Conservation (phyloP, 2,113 vertebrate genomes). For the Sapayoa aenigma region DNA sequence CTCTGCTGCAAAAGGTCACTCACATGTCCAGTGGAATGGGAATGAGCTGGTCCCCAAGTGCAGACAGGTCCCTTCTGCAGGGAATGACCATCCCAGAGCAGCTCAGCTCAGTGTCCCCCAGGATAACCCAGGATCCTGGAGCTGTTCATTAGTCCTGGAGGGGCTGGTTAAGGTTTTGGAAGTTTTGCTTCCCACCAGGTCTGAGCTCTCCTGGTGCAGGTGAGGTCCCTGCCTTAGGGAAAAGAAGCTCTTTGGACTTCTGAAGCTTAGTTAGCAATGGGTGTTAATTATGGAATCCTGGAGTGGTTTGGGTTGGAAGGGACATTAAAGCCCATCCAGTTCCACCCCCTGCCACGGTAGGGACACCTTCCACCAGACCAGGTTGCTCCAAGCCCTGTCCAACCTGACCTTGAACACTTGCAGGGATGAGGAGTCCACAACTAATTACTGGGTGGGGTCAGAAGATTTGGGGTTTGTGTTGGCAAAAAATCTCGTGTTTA, state of each 20-base stretch:
- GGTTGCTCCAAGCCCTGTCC: background rate
- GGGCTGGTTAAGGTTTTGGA: accelerated
- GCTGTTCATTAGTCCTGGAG: background rate
- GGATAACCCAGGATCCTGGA: background rate
- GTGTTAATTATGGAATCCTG: background rate
- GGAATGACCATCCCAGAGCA: background rate
- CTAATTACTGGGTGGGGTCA: background rate
- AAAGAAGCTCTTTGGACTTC: background rate
- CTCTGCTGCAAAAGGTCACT: background rate
- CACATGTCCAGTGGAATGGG: background rate
- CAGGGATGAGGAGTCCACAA: background rate
- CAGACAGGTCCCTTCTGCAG: background rate
- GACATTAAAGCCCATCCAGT: background rate
- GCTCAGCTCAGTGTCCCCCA: background rate
- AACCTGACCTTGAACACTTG: background rate
- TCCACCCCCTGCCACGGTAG: background rate
- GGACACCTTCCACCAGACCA: background rate
- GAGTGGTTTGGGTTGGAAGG: background rate
- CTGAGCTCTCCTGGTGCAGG: background rate
- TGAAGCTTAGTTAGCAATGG: background rate
- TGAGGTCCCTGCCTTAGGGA: background rate
- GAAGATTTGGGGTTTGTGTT: background rate
- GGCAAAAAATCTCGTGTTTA: accelerated
- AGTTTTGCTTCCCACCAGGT: background rate
- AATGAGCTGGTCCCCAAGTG: background rate